Percentiles rank a stretch among this genome's conserved stretches.
Conservation (phyloP, 2,888 invertebrate genomes). For the Cantharis flavilabris region DNA sequence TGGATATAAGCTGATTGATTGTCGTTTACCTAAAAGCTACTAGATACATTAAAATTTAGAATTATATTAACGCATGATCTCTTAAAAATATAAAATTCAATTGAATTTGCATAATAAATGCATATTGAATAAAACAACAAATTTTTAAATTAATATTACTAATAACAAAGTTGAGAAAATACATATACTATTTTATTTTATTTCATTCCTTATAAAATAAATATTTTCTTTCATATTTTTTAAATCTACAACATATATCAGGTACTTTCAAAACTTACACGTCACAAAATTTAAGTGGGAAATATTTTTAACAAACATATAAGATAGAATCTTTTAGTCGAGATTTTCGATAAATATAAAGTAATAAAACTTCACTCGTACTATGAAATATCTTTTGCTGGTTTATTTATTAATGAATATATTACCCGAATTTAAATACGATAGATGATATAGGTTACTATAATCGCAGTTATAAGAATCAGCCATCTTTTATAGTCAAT, state of each 20-base stretch:
- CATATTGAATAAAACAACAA: too few relatives aligned
- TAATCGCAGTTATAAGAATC: too few relatives aligned
- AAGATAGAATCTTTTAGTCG: background rate
- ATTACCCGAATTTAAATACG: background rate
- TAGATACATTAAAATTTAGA: background rate
- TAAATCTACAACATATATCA: background rate
- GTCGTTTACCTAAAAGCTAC: background rate
- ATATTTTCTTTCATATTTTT: background rate
- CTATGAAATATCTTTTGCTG: background rate
- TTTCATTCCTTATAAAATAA: background rate
- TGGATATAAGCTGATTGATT: background rate
- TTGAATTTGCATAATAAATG: background rate
- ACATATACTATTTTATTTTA: background rate
- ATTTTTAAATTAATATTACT: background rate
- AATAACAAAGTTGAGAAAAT: background rate
- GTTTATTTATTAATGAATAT: background rate
- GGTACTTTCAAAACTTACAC: background rate
- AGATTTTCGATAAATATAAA: background rate
- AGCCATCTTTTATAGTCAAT: too few relatives aligned
- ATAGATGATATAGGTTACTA: background rate
- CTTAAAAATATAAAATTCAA: background rate
- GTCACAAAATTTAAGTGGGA: background rate
- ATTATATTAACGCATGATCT: too few relatives aligned
- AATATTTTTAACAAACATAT: background rate
- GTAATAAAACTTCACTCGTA: background rate